Evolutionary conservation across 2,113 vertebrate species (phyloP).

Genomic region (Oenanthe oenanthe): DNA sequence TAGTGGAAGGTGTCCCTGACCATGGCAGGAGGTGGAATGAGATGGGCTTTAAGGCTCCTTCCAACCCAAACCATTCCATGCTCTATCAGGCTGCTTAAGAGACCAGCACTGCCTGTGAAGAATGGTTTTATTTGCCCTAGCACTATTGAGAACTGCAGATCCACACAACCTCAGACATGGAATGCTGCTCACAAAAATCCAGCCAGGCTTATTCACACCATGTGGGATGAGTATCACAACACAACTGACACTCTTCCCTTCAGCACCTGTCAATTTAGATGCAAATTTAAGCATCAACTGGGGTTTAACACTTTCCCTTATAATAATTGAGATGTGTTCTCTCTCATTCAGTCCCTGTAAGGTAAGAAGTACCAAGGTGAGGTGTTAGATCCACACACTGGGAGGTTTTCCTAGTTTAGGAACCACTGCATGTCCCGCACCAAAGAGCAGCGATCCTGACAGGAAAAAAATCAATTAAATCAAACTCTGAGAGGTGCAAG

Average conservation of each 20-base stretch:
- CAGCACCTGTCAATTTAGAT: background rate
- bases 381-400: background rate
- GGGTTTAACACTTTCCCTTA: background rate
- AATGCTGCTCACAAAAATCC: background rate
- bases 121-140: background rate
- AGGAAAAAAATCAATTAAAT: background rate
- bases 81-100: background rate
- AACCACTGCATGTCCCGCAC: accelerated
- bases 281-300: background rate
- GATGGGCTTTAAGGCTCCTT: background rate
- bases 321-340: background rate
- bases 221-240: background rate
- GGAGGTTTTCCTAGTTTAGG: background rate
- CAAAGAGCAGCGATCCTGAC: background rate
- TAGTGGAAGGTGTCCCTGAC: background rate
- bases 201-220: background rate
- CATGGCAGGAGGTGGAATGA: background rate
- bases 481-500: background rate
- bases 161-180: background rate
- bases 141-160: background rate
- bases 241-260: background rate
- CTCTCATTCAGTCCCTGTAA: background rate
- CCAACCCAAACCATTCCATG: background rate
- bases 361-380: background rate
- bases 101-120: background rate